Evolutionary conservation across 1,140 invertebrate species (phyloP).

Genomic region (Caenorhabditis latens): DNA sequence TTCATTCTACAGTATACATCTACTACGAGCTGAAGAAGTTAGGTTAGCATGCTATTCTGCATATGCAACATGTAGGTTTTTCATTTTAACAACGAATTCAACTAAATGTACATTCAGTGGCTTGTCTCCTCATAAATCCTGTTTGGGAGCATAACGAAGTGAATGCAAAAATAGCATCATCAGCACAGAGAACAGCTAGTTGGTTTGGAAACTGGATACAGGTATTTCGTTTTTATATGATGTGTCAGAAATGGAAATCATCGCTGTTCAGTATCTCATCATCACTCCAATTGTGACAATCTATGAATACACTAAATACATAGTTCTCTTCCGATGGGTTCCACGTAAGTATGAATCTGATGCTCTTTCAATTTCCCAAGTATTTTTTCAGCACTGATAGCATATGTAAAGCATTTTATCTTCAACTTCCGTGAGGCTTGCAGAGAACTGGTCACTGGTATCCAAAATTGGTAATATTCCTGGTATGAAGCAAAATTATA

Average conservation of each 20-base stretch:
- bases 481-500: no score
- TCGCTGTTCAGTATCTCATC: no score
- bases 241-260: not conserved
- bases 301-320: slow-evolving; percentile 45
- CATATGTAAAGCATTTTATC: slow-evolving; percentile 51
- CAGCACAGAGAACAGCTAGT: not conserved
- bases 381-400: slow-evolving; percentile 41
- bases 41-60: slow-evolving; percentile 60
- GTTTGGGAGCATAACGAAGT: slow-evolving; percentile 65
- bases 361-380: not conserved
- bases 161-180: slow-evolving; percentile 59
- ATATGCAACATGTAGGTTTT: slow-evolving; percentile 56
- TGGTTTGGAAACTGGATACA: slow-evolving; percentile 35
- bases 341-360: slow-evolving; percentile 39
- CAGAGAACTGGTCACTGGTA: not conserved
- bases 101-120: slow-evolving; percentile 59
- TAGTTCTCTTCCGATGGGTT: slow-evolving; percentile 59
- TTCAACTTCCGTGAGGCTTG: slow-evolving; percentile 28
- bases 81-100: not conserved
- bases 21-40: slow-evolving; percentile 34
- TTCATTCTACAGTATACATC: slow-evolving; percentile 46
- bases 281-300: slow-evolving; percentile 49
- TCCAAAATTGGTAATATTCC: not conserved
- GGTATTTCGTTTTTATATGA: not conserved
- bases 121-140: slow-evolving; percentile 65